Conservation (phyloP, 2,113 vertebrate species). For the Hippocampus comes region DNA sequence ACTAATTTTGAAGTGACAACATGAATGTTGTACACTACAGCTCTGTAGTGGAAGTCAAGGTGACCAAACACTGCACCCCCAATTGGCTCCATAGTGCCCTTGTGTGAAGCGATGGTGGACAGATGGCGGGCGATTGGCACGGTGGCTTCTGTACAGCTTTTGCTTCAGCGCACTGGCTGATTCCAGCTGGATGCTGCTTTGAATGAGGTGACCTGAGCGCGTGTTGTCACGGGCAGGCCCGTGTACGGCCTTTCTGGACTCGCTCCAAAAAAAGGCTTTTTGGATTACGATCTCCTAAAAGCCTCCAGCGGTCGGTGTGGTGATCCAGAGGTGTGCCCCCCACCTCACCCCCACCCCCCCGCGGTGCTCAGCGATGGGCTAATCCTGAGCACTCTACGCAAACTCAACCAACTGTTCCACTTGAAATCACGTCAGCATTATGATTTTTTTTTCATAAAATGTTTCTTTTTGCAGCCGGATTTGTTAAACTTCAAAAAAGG, state of each 20-base stretch:
- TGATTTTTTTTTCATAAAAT: not conserved
- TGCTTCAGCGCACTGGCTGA: not conserved
- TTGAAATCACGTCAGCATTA: not conserved
- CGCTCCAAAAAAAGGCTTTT: not conserved
- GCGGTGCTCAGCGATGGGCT: constrained; percentile 32
- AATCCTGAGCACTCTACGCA: constrained; percentile 34
- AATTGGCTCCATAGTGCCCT: too few relatives aligned
- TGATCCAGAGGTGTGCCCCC: constrained; percentile 1
- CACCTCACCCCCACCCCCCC: constrained; percentile 1
- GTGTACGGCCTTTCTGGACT: not conserved
- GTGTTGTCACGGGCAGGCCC: not conserved
- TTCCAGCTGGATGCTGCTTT: not conserved
- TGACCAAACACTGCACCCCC: too few relatives aligned
- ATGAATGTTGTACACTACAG: too few relatives aligned
- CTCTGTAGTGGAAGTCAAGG: too few relatives aligned
- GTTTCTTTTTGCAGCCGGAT: constrained; percentile 55
- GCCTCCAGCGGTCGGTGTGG: constrained; percentile 5
- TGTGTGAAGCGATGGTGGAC: not conserved
- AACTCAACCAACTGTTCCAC: constrained; percentile 28
- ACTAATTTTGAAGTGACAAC: too few relatives aligned
- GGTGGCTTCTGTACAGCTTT: not conserved
- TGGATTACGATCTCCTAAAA: not conserved
- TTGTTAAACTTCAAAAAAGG: constrained; percentile 74
- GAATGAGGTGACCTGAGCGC: not conserved
- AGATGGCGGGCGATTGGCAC: not conserved